Percentiles rank a stretch among this genome's conserved stretches.
Conservation (phyloP, 2,888 invertebrate genomes). For the Neoaliturus tenellus region DNA sequence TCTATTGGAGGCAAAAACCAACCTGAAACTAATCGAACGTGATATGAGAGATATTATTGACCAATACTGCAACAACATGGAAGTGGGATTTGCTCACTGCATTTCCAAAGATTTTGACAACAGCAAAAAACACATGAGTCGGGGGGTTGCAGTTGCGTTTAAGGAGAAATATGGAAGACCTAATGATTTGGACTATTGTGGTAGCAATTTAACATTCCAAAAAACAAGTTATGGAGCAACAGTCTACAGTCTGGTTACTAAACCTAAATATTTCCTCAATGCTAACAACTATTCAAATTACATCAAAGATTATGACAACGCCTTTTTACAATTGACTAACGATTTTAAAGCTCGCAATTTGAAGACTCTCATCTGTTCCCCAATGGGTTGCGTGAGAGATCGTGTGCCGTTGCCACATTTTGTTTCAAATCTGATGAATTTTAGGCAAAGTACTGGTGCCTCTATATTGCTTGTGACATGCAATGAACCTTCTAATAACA, state of each 20-base stretch:
- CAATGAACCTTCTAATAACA: neutral
- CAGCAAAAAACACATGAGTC: neutral
- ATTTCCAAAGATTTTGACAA: neutral
- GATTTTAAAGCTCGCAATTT: neutral
- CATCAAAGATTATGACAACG: neutral
- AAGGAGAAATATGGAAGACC: neutral
- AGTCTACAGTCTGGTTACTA: constrained; percentile 6
- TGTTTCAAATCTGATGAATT: neutral
- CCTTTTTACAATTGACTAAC: neutral
- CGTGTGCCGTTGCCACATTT: neutral
- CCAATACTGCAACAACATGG: neutral
- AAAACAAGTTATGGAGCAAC: neutral
- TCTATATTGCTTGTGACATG: neutral
- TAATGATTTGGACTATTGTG: neutral
- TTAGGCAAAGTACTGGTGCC: neutral
- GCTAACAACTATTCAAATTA: neutral
- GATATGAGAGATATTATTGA: neutral
- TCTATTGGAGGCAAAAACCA: neutral
- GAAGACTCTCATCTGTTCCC: neutral
- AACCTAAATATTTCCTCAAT: constrained; percentile 16
- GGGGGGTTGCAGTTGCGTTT: neutral
- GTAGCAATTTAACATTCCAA: neutral
- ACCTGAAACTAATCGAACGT: neutral
- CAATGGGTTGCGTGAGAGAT: neutral
- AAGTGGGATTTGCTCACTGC: neutral